Evolutionary conservation across 2,888 invertebrate species (phyloP), one percentile per base, ranked within the genome.

Genomic region (Phengaris alcon): DNA sequence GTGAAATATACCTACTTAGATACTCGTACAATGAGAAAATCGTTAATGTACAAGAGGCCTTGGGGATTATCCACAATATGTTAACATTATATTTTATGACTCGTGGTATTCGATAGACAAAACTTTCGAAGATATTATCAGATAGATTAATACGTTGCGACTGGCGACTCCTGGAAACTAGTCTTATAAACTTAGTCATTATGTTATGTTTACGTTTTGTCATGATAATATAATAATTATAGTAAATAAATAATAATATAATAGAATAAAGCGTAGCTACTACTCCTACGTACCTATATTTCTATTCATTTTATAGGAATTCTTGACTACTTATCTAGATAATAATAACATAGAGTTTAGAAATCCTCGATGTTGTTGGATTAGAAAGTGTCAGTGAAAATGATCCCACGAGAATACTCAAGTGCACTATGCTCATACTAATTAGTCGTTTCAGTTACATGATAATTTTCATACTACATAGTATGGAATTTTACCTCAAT

Each of bases 361-460:
- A 64, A 64, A 64, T 64, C 15, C 5, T 59, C 70, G 70, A 15
- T 69, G 46, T 69, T 22, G 44, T 72, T 35, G 3, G 52, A 73
- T 13, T 75, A 77, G 77, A 77, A 77, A 77, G 77, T 59, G 76
- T 74, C 68, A 68, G 76, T 75, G 76, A 79, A 79, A 79, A 77
- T 75, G 76, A 70, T 75, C 74, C 75, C 57, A 69, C 55, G 72
- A 59, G 64, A 35, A 35, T 64, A 64, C 64, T 64, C 12, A 12
- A 44, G 35, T 64, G 64, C 35, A n/a, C 13, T 64, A 35, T 15
- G 6, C 64, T 64, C 64, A 64, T 44, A 64, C 35, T 35, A 12
- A 64, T 64, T 64, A 13, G 2, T 64, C 12, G 35, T 64, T 44
- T 64, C 35, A 64, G 12, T 64, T 64, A 44, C 64, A 64, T 44